A percentile compares a stretch with the other conserved stretches of the same genome.
Conservation (phyloP, 2,888 invertebrate species). For the Omphaloscelis lunosa region DNA sequence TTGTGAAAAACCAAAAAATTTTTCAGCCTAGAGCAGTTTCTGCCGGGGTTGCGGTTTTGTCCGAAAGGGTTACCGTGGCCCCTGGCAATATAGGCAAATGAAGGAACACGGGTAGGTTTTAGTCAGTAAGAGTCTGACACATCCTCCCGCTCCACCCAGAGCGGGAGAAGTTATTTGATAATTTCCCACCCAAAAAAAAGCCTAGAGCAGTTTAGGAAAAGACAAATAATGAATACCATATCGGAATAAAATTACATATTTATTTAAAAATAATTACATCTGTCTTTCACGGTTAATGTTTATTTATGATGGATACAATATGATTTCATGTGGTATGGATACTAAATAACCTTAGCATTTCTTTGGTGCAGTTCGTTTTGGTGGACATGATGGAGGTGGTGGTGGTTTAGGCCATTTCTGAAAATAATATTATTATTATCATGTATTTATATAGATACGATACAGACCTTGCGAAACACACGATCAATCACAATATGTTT, state of each 20-base stretch:
- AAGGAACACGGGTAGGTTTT: no score
- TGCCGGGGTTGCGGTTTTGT: no score
- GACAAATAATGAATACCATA: not conserved
- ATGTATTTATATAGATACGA: no score
- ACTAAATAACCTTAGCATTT: not conserved
- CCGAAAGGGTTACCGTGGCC: no score
- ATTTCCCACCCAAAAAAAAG: no score
- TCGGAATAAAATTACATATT: not conserved
- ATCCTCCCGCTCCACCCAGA: no score
- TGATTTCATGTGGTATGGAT: not conserved
- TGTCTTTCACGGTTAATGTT: slow-evolving; percentile 12
- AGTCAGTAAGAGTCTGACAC: no score
- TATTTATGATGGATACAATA: slow-evolving; percentile 23
- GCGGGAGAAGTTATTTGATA: no score
- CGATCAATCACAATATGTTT: no score
- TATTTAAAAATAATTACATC: slow-evolving; percentile 12
- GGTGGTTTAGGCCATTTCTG: slow-evolving; percentile 23
- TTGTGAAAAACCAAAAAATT: not conserved
- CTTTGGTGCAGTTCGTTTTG: not conserved
- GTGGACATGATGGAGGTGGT: not conserved
- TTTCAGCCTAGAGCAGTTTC: not conserved
- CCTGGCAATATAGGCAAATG: no score
- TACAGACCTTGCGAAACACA: no score
- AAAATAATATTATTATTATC: not conserved
- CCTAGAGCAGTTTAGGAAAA: not conserved